Percentiles rank a stretch among this genome's conserved stretches.
phyloP scores from a whole-genome alignment of 2,797 vertebrate genomes.

The Alectoris magna region DNA sequence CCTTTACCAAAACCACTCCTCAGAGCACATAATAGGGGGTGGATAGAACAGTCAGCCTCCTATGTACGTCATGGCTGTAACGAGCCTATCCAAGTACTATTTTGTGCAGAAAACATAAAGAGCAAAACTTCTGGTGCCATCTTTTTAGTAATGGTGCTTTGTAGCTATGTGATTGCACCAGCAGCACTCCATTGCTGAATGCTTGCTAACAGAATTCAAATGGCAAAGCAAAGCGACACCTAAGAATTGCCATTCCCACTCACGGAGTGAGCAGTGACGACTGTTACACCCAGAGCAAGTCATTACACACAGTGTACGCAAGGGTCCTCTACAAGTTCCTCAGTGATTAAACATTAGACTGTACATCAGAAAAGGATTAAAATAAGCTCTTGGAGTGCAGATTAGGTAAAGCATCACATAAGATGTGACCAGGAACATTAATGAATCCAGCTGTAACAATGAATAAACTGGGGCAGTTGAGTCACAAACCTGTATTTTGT shows the following conservation, averaged over 20 bases:
- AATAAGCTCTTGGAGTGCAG: conserved; percentile 47
- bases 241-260: background rate
- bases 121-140: background rate
- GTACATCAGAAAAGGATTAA: conserved; percentile 60
- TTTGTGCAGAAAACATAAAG: background rate
- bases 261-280: background rate
- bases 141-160: background rate
- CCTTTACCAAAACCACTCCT: background rate
- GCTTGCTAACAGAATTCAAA: background rate
- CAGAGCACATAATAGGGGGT: background rate
- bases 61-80: background rate
- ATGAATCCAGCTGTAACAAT: conserved; percentile 34
- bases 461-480: conserved; percentile 28
- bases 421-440: conserved; percentile 42
- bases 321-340: background rate
- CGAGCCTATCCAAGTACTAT: background rate
- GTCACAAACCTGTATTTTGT: background rate
- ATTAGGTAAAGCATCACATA: conserved; percentile 34
- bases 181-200: background rate
- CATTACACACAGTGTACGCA: background rate
- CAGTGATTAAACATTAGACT: background rate
- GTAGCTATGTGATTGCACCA: background rate
- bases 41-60: background rate
- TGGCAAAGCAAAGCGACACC: background rate
- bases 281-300: background rate